Conservation (phyloP, 2,797 vertebrate species). For the Hemitrygon akajei region DNA sequence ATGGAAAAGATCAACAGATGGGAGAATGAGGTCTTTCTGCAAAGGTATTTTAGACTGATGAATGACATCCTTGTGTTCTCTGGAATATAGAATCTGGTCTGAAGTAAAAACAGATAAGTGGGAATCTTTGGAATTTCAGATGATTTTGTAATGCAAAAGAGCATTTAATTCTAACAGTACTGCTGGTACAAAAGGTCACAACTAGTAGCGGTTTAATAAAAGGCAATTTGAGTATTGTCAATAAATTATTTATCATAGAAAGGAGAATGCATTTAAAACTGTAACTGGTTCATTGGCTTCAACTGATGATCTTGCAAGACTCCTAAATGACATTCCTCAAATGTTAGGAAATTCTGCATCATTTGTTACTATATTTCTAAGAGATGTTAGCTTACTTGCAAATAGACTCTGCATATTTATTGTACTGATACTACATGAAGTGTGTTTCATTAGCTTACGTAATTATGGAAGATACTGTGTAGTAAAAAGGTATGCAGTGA, state of each 20-base stretch:
- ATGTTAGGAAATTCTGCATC: neutral
- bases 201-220: neutral
- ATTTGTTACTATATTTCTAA: neutral
- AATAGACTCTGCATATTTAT: no score
- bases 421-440: neutral
- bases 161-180: neutral
- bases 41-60: neutral
- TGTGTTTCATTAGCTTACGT: neutral
- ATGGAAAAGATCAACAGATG: neutral
- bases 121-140: neutral
- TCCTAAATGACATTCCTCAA: neutral
- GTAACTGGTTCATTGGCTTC: neutral
- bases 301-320: neutral
- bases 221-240: neutral
- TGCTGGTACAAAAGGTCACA: neutral
- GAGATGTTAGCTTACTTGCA: neutral
- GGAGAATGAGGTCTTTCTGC: neutral
- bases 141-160: neutral
- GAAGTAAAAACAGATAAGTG: neutral
- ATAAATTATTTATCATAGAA: neutral
- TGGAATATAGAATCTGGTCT: neutral
- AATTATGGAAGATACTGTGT: neutral
- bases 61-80: neutral
- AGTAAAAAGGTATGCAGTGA: neutral
- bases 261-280: neutral